These are phyloP conservation scores for Eumacrocentrus americanus DNA, from an alignment of 2,888 invertebrate genomes.

Conservation along the genomic window DNA sequence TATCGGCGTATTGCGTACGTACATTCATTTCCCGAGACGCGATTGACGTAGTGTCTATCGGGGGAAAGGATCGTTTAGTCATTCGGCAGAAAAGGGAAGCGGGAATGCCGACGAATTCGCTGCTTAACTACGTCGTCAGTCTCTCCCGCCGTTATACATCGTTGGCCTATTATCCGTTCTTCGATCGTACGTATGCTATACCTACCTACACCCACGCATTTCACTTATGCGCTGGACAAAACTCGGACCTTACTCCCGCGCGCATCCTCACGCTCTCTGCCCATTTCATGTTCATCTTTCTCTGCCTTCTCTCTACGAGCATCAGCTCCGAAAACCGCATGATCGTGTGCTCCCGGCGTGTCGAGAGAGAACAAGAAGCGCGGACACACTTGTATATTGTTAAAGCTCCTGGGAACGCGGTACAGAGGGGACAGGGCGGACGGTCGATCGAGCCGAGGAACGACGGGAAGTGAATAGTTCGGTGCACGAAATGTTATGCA, in stretches of 20 bases:
- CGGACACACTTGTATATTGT: neutral
- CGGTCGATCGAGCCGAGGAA: slow-evolving; percentile 31
- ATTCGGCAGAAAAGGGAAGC: neutral
- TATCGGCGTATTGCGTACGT: neutral
- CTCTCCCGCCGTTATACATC: neutral
- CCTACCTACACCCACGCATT: too few relatives aligned
- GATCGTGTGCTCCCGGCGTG: slow-evolving; percentile 1
- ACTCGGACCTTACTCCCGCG: slow-evolving; percentile 28
- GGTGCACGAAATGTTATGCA: slow-evolving; percentile 26
- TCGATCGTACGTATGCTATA: too few relatives aligned
- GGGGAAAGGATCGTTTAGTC: slow-evolving; percentile 3
- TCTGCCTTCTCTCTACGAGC: neutral
- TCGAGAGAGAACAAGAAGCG: slow-evolving; percentile 11
- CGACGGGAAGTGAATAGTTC: slow-evolving; percentile 28
- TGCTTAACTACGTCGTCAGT: neutral
- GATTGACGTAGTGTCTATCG: slow-evolving; percentile 17
- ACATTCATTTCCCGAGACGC: slow-evolving; percentile 7
- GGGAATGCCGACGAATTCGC: neutral
- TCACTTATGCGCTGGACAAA: slow-evolving; percentile 32
- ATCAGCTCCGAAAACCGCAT: neutral
- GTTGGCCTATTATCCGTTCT: slow-evolving; percentile 8
- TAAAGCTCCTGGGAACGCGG: slow-evolving; percentile 11
- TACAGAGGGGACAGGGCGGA: neutral
- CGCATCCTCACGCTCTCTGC: slow-evolving; percentile 11
- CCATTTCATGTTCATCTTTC: neutral